phyloP scores from a whole-genome alignment of 2,888 invertebrate species.

The Drosophila meridiana region DNA sequence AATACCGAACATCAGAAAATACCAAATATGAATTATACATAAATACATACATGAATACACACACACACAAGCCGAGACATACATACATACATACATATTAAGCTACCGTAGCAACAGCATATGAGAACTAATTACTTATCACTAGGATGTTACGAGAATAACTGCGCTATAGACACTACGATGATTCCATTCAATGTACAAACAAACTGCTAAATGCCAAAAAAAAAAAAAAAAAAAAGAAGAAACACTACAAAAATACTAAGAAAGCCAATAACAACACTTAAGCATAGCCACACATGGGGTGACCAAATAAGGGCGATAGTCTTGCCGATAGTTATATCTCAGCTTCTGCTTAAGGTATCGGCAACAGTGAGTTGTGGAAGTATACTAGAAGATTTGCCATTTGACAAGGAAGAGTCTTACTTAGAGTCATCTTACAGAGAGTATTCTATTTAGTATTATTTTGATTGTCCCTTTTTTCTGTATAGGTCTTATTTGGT shows the following conservation, averaged over 20 bases:
- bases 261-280: constrained; percentile 18
- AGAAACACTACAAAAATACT: constrained; percentile 6
- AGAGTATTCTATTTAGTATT: not conserved
- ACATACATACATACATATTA: constrained; percentile 19
- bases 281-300: constrained; percentile 12
- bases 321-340: not conserved
- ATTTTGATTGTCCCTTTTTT: not conserved
- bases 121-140: constrained; percentile 28
- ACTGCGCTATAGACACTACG: constrained; percentile 32
- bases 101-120: constrained; percentile 19
- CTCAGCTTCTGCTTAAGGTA: not conserved
- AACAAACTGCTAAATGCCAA: constrained; percentile 49
- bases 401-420: not conserved
- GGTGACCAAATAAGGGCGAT: not conserved
- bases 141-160: constrained; percentile 37
- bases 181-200: constrained; percentile 74
- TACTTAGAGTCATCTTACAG: not conserved
- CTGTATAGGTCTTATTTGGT: not conserved
- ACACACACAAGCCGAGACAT: not conserved
- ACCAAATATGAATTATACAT: constrained; percentile 30
- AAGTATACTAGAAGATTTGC: not conserved
- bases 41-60: constrained; percentile 2
- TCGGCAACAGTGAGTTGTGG: not conserved
- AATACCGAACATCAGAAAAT: constrained; percentile 17
- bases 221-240: constrained; percentile 10